These are phyloP conservation scores for Dipus sagitta DNA, from an alignment of 2,797 vertebrate genomes.

Conservation along the genomic window DNA sequence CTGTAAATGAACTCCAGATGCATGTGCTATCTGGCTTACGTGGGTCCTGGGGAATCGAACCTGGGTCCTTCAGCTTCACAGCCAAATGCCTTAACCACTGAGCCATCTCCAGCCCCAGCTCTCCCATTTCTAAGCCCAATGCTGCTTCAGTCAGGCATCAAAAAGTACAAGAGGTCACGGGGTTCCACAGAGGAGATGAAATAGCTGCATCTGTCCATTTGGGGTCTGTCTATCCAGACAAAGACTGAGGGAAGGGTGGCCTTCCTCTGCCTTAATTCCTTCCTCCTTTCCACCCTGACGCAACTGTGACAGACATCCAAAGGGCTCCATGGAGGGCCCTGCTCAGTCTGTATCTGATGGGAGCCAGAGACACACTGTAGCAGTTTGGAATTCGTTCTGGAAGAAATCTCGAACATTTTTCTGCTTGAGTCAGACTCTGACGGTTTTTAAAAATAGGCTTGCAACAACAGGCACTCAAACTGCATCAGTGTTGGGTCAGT, in stretches of 20 bases:
- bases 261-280: neutral
- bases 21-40: too few relatives aligned
- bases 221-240: neutral
- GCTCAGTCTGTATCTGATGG: neutral
- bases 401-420: slow-evolving; percentile 62
- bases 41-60: too few relatives aligned
- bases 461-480: slow-evolving; percentile 21
- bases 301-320: neutral
- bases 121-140: neutral
- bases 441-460: slow-evolving; percentile 71
- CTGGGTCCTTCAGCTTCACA: too few relatives aligned
- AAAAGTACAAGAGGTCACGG: neutral
- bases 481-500: neutral
- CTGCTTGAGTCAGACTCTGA: slow-evolving; percentile 63
- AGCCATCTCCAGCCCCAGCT: neutral
- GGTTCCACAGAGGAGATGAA: neutral
- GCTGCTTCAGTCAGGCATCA: neutral
- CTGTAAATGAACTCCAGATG: too few relatives aligned
- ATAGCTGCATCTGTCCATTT: neutral
- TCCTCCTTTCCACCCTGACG: fast-evolving
- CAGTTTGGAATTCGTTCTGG: slow-evolving; percentile 47
- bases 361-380: slow-evolving; percentile 43
- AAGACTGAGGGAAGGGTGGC: neutral
- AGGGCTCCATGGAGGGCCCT: neutral
- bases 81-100: too few relatives aligned